Conservation (phyloP, 2,888 invertebrate species). For the Eulithis prunata region DNA sequence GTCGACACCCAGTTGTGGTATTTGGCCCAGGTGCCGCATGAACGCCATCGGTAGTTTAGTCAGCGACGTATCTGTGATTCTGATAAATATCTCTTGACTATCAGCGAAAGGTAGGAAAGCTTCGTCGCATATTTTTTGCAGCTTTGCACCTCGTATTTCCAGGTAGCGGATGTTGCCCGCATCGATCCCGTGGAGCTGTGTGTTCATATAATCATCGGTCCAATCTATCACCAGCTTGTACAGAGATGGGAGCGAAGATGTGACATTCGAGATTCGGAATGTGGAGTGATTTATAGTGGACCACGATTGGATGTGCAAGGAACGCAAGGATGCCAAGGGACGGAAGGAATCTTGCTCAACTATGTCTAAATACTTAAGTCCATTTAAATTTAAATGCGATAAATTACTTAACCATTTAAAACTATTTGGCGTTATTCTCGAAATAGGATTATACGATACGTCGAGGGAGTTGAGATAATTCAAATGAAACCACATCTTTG, state of each 20-base stretch:
- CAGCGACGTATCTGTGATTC: constrained; percentile 91
- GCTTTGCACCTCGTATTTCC: constrained; percentile 90
- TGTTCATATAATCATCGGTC: constrained; percentile 88
- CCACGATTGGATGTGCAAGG: constrained; percentile 89
- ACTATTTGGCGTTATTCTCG: constrained; percentile 88
- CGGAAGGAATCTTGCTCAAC: constrained; percentile 90
- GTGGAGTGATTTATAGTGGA: constrained; percentile 88
- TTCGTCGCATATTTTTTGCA: constrained; percentile 90
- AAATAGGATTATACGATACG: constrained; percentile 92
- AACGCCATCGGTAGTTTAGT: constrained; percentile 92
- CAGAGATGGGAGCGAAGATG: constrained; percentile 89
- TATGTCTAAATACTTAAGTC: constrained; percentile 88
- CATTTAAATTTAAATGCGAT: constrained; percentile 90
- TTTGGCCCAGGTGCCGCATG: constrained; percentile 89
- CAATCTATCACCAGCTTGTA: constrained; percentile 91
- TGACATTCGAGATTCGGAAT: constrained; percentile 87
- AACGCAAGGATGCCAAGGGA: constrained; percentile 88
- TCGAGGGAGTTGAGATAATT: constrained; percentile 90
- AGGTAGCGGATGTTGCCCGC: constrained; percentile 91
- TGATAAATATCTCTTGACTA: constrained; percentile 90
- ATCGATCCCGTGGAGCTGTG: constrained; percentile 90
- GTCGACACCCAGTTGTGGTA: constrained; percentile 92
- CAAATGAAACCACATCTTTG: constrained; percentile 89
- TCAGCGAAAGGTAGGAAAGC: constrained; percentile 90
- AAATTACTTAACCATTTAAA: constrained; percentile 88